phyloP scores from a whole-genome alignment of 2,113 vertebrate species.

The Zosterops pallidus region DNA sequence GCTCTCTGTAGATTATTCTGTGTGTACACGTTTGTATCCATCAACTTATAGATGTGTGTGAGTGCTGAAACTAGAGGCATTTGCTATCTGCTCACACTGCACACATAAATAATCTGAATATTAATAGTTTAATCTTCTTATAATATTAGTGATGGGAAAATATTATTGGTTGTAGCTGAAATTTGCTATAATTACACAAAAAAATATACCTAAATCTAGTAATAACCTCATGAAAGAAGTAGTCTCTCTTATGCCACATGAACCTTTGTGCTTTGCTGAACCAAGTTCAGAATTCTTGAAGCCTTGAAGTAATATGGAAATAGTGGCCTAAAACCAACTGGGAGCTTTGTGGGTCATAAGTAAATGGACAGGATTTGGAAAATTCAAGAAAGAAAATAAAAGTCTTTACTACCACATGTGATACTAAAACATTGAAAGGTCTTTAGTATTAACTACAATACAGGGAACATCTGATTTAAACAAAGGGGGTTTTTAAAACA shows the following conservation, averaged over 20 bases:
- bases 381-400: not conserved
- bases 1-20: not conserved
- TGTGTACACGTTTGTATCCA: not conserved
- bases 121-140: not conserved
- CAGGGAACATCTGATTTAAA: not conserved
- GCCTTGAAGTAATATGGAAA: not conserved
- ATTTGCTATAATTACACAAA: not conserved
- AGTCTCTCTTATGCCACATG: not conserved
- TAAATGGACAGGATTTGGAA: not conserved
- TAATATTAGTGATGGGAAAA: not conserved
- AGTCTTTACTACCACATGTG: not conserved
- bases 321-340: not conserved
- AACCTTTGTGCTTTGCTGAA: not conserved
- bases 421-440: not conserved
- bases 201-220: not conserved
- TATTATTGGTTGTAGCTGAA: not conserved
- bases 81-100: not conserved
- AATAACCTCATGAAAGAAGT: not conserved
- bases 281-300: not conserved
- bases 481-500: not conserved
- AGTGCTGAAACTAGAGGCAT: not conserved
- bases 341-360: fast-evolving
- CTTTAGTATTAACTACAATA: not conserved
- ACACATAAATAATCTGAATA: not conserved
- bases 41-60: fast-evolving